These are phyloP conservation scores for Boleophthalmus pectinirostris DNA, from an alignment of 2,113 vertebrate genomes.

Conservation along the genomic window DNA sequence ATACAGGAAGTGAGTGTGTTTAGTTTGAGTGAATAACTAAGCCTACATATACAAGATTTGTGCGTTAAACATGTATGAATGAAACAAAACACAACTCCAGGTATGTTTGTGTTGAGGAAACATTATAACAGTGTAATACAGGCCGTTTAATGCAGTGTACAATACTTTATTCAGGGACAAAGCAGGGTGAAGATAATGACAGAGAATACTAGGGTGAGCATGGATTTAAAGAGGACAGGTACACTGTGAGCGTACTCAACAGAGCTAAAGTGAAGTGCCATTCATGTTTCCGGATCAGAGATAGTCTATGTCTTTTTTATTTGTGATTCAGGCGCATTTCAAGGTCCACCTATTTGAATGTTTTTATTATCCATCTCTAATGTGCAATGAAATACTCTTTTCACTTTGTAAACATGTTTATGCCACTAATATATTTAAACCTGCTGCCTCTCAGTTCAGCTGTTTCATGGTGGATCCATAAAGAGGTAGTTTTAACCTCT, in stretches of 20 bases:
- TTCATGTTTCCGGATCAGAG: slow-evolving; percentile 64
- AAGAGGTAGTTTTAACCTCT: slow-evolving; percentile 49
- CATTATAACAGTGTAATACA: too few relatives aligned
- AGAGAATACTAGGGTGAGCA: slow-evolving; percentile 40
- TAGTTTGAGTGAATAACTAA: too few relatives aligned
- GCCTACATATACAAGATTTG: too few relatives aligned
- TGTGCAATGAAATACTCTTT: slow-evolving; percentile 13
- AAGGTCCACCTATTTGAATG: slow-evolving; percentile 18
- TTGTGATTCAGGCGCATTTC: background rate
- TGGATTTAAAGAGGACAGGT: background rate
- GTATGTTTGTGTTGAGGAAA: too few relatives aligned
- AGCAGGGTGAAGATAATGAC: slow-evolving; percentile 26
- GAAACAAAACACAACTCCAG: too few relatives aligned
- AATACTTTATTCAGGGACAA: background rate
- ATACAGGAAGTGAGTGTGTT: too few relatives aligned
- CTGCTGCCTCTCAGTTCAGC: slow-evolving; percentile 14
- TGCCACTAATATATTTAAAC: slow-evolving; percentile 20
- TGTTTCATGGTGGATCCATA: slow-evolving; percentile 17
- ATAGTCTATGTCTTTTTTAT: slow-evolving; percentile 9
- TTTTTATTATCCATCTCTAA: slow-evolving; percentile 5
- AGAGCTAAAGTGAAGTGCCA: background rate
- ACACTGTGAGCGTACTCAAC: background rate
- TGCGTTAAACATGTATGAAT: too few relatives aligned
- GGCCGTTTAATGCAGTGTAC: too few relatives aligned
- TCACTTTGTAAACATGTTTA: slow-evolving; percentile 5